phyloP scores from a whole-genome alignment of 2,113 vertebrate species.

The Gobio gobio region DNA sequence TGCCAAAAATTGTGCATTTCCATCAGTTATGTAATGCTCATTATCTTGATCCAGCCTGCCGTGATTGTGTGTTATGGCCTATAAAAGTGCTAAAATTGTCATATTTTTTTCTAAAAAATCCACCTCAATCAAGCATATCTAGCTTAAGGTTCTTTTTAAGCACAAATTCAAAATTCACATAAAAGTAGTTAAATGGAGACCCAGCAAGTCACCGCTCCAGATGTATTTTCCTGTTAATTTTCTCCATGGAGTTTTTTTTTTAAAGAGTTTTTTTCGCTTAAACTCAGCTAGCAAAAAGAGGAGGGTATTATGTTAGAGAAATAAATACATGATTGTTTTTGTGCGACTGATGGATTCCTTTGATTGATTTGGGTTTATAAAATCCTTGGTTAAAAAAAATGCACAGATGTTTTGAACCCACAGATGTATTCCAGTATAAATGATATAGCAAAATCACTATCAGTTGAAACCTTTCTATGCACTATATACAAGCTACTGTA shows the following conservation, averaged over 20 bases:
- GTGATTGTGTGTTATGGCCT: not conserved
- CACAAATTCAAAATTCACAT: constrained; percentile 6
- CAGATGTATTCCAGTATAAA: not conserved
- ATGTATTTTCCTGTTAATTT: not conserved
- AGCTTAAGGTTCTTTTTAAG: not conserved
- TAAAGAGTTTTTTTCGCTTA: not conserved
- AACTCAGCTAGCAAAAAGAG: not conserved
- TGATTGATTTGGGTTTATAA: not conserved
- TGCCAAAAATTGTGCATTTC: not conserved
- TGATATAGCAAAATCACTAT: not conserved
- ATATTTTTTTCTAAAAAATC: not conserved
- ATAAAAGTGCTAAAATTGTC: not conserved
- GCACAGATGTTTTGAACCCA: not conserved
- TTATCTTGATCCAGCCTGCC: not conserved
- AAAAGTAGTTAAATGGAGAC: not conserved
- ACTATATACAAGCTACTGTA: not conserved
- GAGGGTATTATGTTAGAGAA: not conserved
- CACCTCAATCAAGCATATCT: not conserved
- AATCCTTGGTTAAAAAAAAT: not conserved
- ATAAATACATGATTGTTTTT: not conserved
- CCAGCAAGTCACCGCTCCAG: not conserved
- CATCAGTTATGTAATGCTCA: not conserved
- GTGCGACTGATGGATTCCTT: not conserved
- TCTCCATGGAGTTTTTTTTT: not conserved
- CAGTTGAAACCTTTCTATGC: not conserved